Evolutionary conservation across 2,888 invertebrate genomes (phyloP).

Genomic region (Entomobrya multifasciata): DNA sequence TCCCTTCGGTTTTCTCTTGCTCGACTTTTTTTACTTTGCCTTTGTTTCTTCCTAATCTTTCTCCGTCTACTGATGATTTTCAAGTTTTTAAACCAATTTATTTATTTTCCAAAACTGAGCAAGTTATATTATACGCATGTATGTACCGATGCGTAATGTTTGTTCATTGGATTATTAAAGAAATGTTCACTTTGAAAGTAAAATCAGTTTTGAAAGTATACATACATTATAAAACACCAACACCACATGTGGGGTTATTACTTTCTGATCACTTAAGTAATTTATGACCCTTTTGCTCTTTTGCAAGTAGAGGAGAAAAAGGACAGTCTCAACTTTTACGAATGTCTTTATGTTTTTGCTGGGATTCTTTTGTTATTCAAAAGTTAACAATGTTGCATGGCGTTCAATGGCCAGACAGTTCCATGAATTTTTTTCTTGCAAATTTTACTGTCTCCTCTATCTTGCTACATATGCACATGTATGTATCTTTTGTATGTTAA

Average conservation of each 20-base stretch:
- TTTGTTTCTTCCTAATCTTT: conserved; percentile 26
- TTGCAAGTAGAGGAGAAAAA: conserved; percentile 4
- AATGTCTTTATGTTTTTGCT: conserved; percentile 13
- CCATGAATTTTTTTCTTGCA: conserved; percentile 68
- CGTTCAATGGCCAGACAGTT: conserved; percentile 56
- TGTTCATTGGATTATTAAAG: conserved; percentile 39
- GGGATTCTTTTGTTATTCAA: conserved; percentile 42
- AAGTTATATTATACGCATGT: not conserved
- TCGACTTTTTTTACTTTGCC: too few relatives aligned
- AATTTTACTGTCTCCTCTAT: conserved; percentile 29
- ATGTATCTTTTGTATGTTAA: conserved; percentile 8
- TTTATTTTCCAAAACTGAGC: too few relatives aligned
- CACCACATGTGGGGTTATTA: conserved; percentile 62
- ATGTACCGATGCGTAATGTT: conserved; percentile 14
- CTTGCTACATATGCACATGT: not conserved
- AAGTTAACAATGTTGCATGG: conserved; percentile 60
- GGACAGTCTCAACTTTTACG: conserved; percentile 58
- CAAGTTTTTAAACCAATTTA: too few relatives aligned
- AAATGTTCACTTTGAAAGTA: conserved; percentile 8
- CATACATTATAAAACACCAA: not conserved
- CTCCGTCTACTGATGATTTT: too few relatives aligned
- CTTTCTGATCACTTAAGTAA: conserved; percentile 68
- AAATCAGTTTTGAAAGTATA: conserved; percentile 19
- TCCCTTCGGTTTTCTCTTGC: too few relatives aligned
- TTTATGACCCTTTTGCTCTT: conserved; percentile 59